Percentiles rank a stretch among this genome's conserved stretches.
Evolutionary conservation across 2,113 vertebrate species (phyloP).

Genomic region (Heptranchias perlo): DNA sequence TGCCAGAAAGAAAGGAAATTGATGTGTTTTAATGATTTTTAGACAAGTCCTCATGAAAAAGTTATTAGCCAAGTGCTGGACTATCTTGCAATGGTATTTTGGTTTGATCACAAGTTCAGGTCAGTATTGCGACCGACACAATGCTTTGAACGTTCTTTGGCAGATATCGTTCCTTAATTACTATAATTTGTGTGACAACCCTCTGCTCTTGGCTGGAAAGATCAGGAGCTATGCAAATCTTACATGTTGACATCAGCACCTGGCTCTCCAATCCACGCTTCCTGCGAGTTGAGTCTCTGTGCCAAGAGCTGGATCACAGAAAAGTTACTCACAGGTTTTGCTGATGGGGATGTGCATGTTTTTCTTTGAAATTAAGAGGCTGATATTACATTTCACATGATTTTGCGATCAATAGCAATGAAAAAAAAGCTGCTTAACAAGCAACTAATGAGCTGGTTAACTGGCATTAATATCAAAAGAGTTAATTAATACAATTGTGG

Average conservation of each 20-base stretch:
- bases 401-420: background rate
- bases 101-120: background rate
- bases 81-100: background rate
- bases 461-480: conserved; percentile 9
- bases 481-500: background rate
- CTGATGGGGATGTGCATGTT: background rate
- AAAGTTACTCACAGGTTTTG: background rate
- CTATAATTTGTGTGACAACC: background rate
- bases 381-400: background rate
- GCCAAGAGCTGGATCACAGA: background rate
- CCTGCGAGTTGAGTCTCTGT: background rate
- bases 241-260: background rate
- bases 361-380: background rate
- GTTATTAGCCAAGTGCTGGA: background rate
- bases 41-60: background rate
- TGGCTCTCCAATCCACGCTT: background rate
- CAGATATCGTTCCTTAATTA: background rate
- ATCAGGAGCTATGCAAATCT: background rate
- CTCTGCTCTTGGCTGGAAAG: background rate
- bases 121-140: background rate
- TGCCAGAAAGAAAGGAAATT: background rate
- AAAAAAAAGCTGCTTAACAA: background rate
- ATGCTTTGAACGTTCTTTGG: background rate
- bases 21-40: background rate
- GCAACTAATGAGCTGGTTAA: background rate